Base-by-base conservation (phyloP, 2,113 vertebrate genomes). In the Onychostruthus taczanowskii region DNA sequence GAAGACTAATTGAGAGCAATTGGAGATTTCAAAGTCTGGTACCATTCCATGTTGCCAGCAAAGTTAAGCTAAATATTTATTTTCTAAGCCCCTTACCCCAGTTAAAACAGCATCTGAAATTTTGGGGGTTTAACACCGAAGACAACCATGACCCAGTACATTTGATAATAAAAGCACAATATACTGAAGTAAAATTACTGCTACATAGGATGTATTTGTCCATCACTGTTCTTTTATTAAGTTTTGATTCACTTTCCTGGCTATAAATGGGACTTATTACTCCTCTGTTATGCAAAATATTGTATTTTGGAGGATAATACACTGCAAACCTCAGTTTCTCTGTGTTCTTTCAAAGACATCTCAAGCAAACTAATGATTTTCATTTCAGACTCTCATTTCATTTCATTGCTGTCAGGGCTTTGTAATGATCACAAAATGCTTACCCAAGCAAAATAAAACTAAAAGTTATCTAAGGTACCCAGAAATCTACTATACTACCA, bases 331-430 rank as follows among this genome's bases (percentile, higher is more conserved):
- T 75, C 74, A 73, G n/a, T 85, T 89, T 89, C 77, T 91, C 41
- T 69, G 50, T 92, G 63, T 84, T 89, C 56, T 76, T 77, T 89
- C 78, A 35, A 87, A 94, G 93, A 90, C 53, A 44, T 89, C 75
- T 52, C 43, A 73, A 47, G 67, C 67, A 95, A 95, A 96, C 74
- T 61, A 95, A 93, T 53, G 64, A 94, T 94, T 96, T 95, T 96
- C 35, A 89, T 93, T 97, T 95, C 70, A 93, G 59, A 76, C n/a
- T 94, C 47, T 87, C 76, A 84, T 92, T 92, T 94, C n/a, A 31
- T 94, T 89, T 92, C 85, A 63, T 92, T 83, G 77, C 52, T 95
- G 14, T 80, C 83, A 95, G 80, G 62, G 26, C 56, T 95, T 93
- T 92, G 44, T 89, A 74, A 76, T 58, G 47, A 96, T 59, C 70